A percentile compares a stretch with the other conserved stretches of the same genome.
Conservation (phyloP, 37 sponge, comb jelly and placozoan species). For the Crambe crambe region DNA sequence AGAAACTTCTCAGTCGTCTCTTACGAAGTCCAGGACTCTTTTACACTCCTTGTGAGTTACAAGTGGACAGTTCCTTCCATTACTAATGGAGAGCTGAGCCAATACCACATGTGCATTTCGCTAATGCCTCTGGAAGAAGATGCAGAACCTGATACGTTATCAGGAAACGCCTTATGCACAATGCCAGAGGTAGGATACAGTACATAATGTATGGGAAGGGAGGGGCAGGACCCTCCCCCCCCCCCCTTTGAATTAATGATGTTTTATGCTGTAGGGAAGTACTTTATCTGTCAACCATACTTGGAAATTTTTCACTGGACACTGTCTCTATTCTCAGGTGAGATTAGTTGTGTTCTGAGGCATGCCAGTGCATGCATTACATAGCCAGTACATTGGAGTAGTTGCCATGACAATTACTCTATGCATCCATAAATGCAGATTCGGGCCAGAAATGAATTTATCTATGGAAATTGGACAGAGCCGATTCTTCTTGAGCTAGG, state of each 20-base stretch:
- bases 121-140: neutral
- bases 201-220: too few relatives aligned
- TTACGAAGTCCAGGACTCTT: neutral
- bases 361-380: neutral
- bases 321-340: slow-evolving; percentile 21
- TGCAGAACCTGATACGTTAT: too few relatives aligned
- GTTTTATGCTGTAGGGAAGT: too few relatives aligned
- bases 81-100: neutral
- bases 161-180: too few relatives aligned
- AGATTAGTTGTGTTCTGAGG: neutral
- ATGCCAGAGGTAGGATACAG: neutral
- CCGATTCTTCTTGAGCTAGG: neutral
- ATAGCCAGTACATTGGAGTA: too few relatives aligned
- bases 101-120: slow-evolving; percentile 11
- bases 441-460: slow-evolving; percentile 17
- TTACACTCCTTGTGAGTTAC: neutral
- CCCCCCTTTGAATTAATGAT: too few relatives aligned
- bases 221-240: neutral
- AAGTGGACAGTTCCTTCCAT: slow-evolving; percentile 10
- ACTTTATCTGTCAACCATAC: neutral
- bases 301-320: neutral
- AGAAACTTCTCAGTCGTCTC: neutral
- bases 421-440: slow-evolving; percentile 14
- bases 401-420: too few relatives aligned
- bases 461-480: slow-evolving; percentile 27